Base-by-base conservation (phyloP, 1,140 invertebrate genomes). In the Formica selysi region DNA sequence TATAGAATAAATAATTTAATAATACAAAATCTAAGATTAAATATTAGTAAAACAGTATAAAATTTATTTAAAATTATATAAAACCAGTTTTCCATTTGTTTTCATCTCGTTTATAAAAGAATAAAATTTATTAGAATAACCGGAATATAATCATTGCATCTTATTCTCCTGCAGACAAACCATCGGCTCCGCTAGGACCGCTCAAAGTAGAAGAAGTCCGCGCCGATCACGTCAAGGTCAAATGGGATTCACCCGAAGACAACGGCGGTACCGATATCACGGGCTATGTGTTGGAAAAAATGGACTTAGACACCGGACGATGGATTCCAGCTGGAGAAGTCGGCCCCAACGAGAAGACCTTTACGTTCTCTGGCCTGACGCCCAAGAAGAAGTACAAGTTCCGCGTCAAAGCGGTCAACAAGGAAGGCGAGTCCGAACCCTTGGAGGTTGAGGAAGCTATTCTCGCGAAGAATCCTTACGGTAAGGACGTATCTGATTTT, bases 331-430 rank as follows among this genome's bases (percentile, higher is more conserved):
- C 98, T 64, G 98, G 98, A 76, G 98, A 99, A 95, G 97, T 98
- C 79, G 97, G 98, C n/a, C 97, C 98, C 0, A 96, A 98, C 65
- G 97, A 98, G 41, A 96, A 97, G 48, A 96, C 97, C 22, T 99
- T 98, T 93, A 98, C 97, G 1, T 98, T 99, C 87, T 98, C 98
- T 92, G 98, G 98, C 41, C 96, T 99, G 0, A 98, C 98, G 13
- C 98, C 98, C 0, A 99, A 99, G 91, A 99, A 99, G 95, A 99
- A 98, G 91, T 99, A 99, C 95, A 99, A 99, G 95, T 99, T 99
- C 96, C 96, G 99, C 64, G 99, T 99, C 0, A 99, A 98, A 91
- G 99, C 99, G 44, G 98, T 99, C 44, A 99, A 99, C 94, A 99
- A 99, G 93, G 99, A 99, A 95, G 99, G 99, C 2, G 98, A 99